Evolutionary conservation across 2,888 invertebrate species (phyloP).

Genomic region (Drymonia ruficornis): DNA sequence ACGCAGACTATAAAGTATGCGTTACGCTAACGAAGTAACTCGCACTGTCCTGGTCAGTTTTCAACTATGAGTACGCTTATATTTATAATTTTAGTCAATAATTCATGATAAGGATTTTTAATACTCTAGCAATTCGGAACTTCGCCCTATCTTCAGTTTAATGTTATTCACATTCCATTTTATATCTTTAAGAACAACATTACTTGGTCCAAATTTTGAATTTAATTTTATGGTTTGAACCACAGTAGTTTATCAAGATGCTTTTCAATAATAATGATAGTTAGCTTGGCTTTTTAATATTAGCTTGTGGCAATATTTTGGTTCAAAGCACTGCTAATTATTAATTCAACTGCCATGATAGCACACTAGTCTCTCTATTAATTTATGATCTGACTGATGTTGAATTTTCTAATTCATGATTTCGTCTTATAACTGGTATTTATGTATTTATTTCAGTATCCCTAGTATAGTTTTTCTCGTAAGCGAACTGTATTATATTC

Average conservation of each 20-base stretch:
- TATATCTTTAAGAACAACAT: no score
- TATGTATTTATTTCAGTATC: not conserved
- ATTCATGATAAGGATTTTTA: conserved; percentile 16
- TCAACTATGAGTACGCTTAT: conserved; percentile 42
- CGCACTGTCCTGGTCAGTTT: conserved; percentile 8
- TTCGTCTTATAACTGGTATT: not conserved
- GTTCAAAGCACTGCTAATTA: no score
- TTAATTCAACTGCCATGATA: conserved; percentile 25
- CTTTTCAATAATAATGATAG: no score
- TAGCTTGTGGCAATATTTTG: no score
- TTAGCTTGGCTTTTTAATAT: no score
- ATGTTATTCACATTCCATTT: not conserved
- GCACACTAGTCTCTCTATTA: conserved; percentile 37
- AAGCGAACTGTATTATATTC: no score
- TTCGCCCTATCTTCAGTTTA: not conserved
- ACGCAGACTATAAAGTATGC: no score
- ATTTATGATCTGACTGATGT: conserved; percentile 26
- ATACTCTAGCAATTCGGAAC: conserved; percentile 24
- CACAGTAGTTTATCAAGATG: no score
- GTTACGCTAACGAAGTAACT: no score
- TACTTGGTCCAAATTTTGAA: no score
- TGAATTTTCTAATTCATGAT: not conserved
- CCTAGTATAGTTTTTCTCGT: no score
- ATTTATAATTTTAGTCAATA: conserved; percentile 25
- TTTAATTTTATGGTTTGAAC: no score